Base-by-base conservation (phyloP, 2,797 vertebrate species). In the Bovichtus diacanthus region DNA sequence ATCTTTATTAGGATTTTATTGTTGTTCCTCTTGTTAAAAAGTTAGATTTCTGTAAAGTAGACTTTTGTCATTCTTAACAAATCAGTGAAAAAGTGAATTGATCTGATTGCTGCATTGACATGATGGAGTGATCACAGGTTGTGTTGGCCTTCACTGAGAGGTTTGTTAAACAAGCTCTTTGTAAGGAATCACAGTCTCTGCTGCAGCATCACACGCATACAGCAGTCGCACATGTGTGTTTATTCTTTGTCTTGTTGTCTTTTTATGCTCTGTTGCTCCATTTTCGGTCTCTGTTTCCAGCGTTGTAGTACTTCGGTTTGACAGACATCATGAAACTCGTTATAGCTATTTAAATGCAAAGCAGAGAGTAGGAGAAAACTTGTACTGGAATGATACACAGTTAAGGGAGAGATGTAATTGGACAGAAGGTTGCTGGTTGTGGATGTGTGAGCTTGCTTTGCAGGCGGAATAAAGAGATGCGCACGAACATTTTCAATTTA, bases 291-390 rank as follows among this genome's bases (percentile, higher is more conserved):
- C 74, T 76, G 60, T 78, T 84, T 80, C 39, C 60, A 46, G 71
- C 29, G 1, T 81, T 81, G 21, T 21, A 80, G 53, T 53, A 3
- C 61, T 29, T 46, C 2, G 16, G 34, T 74, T 68, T 80, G 87
- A 87, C 86, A 86, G 85, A 78, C 78, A 71, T 88, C 68, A 76
- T 84, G 70, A 78, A 85, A 84, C 70, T 77, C 50, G 76, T 83
- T 87, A 93, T 68, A 69, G 81, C 81, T 81, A 91, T 92, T 91
- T 93, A 90, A 90, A 92, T 92, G 93, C 89, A 91, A 91, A 94
- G 75, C 88, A 92, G 84, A 85, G 67, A 78, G 68, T 68, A 56
- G 56, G 71, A 87, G 76, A 76, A 81, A 76, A 81, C 80, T 89
- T 87, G 63, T 29, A 43, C 69, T 67, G 76, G 70, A 78, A 78